These are phyloP conservation scores for Sterna hirundo DNA, from an alignment of 2,113 vertebrate species.

Conservation along the genomic window DNA sequence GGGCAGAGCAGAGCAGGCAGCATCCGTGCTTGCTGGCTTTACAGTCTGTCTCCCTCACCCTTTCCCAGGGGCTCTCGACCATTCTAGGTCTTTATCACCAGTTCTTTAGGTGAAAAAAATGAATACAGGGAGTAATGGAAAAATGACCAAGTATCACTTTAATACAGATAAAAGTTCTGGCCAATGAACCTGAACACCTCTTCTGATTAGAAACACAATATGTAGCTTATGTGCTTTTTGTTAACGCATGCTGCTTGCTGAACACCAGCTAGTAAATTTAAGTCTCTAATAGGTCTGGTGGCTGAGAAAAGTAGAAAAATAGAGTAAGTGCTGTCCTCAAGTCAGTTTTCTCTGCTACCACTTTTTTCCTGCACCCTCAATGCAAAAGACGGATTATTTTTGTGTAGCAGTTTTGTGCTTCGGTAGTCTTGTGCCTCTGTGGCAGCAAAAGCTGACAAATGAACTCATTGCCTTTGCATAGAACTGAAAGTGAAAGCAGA, in stretches of 20 bases:
- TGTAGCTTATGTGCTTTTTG: not conserved
- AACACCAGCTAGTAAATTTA: not conserved
- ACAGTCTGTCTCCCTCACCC: too few species aligned
- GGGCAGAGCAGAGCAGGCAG: not conserved
- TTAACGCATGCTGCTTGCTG: not conserved
- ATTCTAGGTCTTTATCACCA: not conserved
- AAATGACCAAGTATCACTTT: not conserved
- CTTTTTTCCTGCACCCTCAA: not conserved
- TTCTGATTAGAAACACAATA: not conserved
- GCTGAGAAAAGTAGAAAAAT: not conserved
- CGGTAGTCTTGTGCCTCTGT: not conserved
- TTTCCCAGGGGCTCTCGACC: not conserved
- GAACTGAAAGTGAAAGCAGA: not conserved
- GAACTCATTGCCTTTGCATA: not conserved
- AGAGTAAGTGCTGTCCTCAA: not conserved
- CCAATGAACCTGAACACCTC: not conserved
- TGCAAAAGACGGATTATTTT: not conserved
- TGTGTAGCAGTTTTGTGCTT: not conserved
- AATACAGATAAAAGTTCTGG: not conserved
- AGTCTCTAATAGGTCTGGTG: not conserved
- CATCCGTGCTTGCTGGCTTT: not conserved
- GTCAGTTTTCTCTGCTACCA: not conserved
- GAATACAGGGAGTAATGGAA: not conserved
- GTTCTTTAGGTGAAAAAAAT: not conserved
- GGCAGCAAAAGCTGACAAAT: not conserved